Evolutionary conservation across 2,113 vertebrate genomes (phyloP).

Genomic region (Caloenas nicobarica): DNA sequence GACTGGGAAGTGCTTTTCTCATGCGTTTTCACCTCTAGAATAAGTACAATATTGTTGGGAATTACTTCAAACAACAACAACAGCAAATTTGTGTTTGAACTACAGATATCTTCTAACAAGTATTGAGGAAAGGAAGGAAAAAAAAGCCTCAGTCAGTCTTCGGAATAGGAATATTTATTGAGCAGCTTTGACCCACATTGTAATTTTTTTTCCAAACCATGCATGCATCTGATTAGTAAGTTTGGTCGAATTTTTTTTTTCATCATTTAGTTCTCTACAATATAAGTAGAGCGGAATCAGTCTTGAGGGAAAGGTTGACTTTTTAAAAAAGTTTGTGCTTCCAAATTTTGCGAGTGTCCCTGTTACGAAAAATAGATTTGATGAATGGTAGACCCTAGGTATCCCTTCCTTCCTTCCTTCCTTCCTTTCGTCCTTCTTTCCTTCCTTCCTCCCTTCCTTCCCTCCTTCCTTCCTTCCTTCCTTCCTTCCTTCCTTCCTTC

Average conservation of each 20-base stretch:
- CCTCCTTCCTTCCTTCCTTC: neutral
- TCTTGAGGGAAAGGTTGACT: neutral
- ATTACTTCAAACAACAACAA: neutral
- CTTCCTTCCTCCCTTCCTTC: neutral
- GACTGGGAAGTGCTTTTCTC: neutral
- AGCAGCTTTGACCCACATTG: neutral
- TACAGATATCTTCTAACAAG: neutral
- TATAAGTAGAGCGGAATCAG: neutral
- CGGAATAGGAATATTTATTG: neutral
- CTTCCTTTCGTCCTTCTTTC: accelerated
- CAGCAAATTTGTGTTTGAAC: neutral
- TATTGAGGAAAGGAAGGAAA: neutral
- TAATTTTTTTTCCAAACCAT: neutral
- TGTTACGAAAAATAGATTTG: neutral
- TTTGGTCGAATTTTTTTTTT: neutral
- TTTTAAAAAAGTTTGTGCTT: neutral
- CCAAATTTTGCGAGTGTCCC: neutral
- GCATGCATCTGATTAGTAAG: neutral
- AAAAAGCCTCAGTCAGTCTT: neutral
- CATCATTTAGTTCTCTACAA: neutral
- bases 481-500: neutral
- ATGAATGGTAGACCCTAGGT: neutral
- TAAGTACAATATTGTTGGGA: neutral
- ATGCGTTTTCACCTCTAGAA: neutral
- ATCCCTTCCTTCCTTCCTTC: accelerated